Evolutionary conservation across 2,888 invertebrate species (phyloP).

Genomic region (Hydrotaea cyrtoneurina): DNA sequence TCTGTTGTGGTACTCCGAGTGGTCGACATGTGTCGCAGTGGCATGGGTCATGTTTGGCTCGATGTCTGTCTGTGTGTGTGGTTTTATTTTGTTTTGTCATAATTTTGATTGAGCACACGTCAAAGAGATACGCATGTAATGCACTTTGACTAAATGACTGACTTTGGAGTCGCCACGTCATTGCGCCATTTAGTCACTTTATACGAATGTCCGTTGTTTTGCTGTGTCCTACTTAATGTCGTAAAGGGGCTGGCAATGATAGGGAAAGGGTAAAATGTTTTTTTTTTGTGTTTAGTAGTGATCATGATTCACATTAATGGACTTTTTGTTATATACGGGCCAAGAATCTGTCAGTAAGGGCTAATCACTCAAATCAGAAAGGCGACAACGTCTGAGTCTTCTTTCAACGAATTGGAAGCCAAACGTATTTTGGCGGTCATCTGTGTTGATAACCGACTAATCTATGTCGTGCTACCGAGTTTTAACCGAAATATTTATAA

Average conservation of each 20-base stretch:
- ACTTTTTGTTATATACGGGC: neutral
- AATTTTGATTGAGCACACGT: constrained; percentile 78
- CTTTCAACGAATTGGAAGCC: no score
- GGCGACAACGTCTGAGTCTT: no score
- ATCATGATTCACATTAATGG: neutral
- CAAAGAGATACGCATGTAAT: constrained; percentile 66
- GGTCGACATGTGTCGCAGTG: neutral
- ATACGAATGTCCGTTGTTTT: constrained; percentile 7
- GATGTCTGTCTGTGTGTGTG: constrained; percentile 5
- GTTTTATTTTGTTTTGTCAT: constrained; percentile 74
- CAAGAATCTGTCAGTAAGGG: neutral
- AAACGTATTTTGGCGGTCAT: no score
- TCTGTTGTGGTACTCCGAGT: constrained; percentile 3
- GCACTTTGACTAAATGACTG: constrained; percentile 66
- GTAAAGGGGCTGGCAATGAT: neutral
- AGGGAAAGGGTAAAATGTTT: constrained; percentile 15
- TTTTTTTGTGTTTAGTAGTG: neutral
- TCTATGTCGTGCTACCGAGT: no score
- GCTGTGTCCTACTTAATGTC: constrained; percentile 48
- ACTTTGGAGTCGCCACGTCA: constrained; percentile 46
- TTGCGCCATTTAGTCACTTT: constrained; percentile 51
- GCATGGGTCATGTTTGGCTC: constrained; percentile 18
- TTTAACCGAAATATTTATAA: no score
- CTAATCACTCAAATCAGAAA: neutral
- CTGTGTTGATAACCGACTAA: no score